phyloP scores from a whole-genome alignment of 2,888 invertebrate species.

The Carpatolechia fugitivella region DNA sequence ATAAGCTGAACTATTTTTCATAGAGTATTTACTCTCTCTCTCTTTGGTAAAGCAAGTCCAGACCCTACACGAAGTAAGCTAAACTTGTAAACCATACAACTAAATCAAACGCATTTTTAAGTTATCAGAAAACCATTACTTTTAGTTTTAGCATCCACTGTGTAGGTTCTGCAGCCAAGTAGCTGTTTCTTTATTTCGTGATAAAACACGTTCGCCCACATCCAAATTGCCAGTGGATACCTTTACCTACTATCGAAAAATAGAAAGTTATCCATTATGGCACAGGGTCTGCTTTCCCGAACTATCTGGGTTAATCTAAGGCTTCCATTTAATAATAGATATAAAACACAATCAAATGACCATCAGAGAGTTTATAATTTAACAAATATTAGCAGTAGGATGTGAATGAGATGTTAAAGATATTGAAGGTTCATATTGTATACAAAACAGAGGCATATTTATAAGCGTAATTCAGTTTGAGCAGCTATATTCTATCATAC shows the following conservation, averaged over 20 bases:
- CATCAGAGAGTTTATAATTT: not conserved
- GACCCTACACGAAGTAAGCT: not conserved
- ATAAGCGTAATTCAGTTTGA: no score
- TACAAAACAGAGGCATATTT: not conserved
- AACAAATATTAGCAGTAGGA: not conserved
- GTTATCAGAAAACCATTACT: not conserved
- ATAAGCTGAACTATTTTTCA: no score
- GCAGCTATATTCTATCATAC: no score
- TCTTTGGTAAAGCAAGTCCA: not conserved
- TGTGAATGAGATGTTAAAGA: not conserved
- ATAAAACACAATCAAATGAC: not conserved
- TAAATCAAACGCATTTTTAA: not conserved
- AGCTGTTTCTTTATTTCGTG: not conserved
- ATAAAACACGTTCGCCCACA: constrained; percentile 65
- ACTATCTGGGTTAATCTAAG: constrained; percentile 54
- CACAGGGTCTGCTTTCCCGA: constrained; percentile 65
- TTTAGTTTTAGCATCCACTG: not conserved
- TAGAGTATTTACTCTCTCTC: no score
- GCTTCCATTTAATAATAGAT: not conserved
- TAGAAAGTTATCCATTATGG: constrained; percentile 71
- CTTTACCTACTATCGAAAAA: constrained; percentile 73
- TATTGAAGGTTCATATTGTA: not conserved
- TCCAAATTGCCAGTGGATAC: constrained; percentile 53
- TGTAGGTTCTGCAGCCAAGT: not conserved
- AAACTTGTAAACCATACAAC: no score